phyloP scores from a whole-genome alignment of 2,797 vertebrate genomes.

The Tapirus indicus region DNA sequence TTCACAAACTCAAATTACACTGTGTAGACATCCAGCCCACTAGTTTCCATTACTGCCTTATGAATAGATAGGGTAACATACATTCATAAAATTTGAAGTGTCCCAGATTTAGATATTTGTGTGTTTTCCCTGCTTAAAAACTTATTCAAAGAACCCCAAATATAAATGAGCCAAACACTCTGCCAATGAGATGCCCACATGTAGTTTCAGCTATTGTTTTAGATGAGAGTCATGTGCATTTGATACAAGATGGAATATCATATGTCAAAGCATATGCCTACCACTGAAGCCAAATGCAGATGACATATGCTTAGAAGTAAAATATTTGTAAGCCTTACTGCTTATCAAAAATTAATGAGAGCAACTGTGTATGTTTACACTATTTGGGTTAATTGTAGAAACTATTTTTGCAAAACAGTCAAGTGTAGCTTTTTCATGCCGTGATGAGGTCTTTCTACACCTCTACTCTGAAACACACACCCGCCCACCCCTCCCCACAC shows the following conservation, averaged over 20 bases:
- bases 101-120: neutral
- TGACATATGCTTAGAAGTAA: slow-evolving; percentile 77
- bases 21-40: neutral
- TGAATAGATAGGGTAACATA: neutral
- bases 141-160: neutral
- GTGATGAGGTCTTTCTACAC: slow-evolving; percentile 63
- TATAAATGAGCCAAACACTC: neutral
- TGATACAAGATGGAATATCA: slow-evolving; percentile 77
- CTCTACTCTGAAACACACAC: slow-evolving; percentile 62
- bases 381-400: slow-evolving; percentile 84
- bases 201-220: slow-evolving; percentile 63
- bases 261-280: slow-evolving; percentile 86
- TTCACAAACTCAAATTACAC: neutral
- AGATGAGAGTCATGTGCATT: slow-evolving; percentile 62
- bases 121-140: neutral
- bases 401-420: slow-evolving; percentile 76
- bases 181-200: neutral
- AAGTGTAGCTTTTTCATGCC: slow-evolving; percentile 79
- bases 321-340: slow-evolving; percentile 80
- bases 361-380: slow-evolving; percentile 84
- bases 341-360: slow-evolving; percentile 87
- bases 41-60: neutral
- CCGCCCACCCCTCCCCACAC: neutral
- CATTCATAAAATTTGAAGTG: neutral
- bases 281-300: slow-evolving; percentile 74